phyloP scores from a whole-genome alignment of 2,113 vertebrate genomes.

The Misgurnus anguillicaudatus region DNA sequence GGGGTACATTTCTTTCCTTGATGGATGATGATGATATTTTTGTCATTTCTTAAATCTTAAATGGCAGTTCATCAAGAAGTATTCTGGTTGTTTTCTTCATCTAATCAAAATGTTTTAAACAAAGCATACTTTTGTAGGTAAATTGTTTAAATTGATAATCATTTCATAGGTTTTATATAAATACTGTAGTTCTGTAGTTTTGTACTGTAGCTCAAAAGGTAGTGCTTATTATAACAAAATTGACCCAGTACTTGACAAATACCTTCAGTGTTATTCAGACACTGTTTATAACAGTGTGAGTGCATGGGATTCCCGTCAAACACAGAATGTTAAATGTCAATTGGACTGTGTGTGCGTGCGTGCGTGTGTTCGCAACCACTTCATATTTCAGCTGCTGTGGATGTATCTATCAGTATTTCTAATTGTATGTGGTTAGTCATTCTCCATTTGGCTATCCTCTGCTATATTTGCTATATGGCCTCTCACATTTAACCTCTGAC shows the following conservation, averaged over 20 bases:
- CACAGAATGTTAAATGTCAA: neutral
- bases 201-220: too few relatives aligned
- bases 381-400: conserved; percentile 40
- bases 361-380: conserved; percentile 1
- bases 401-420: conserved; percentile 42
- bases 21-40: too few relatives aligned
- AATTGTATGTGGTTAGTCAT: conserved; percentile 14
- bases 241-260: neutral
- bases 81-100: too few relatives aligned
- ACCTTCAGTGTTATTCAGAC: neutral
- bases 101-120: too few relatives aligned
- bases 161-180: too few relatives aligned
- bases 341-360: neutral
- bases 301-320: neutral
- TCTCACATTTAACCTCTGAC: conserved; percentile 49
- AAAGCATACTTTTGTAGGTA: too few relatives aligned
- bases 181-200: too few relatives aligned
- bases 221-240: too few relatives aligned
- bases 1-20: too few relatives aligned
- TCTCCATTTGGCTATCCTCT: conserved; percentile 16
- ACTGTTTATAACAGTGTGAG: conserved; percentile 6
- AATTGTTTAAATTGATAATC: too few relatives aligned
- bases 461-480: neutral
- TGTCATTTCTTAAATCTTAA: too few relatives aligned
- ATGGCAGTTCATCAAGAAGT: too few relatives aligned